Conservation (phyloP, 2,888 invertebrate genomes). For the Ceramica pisi region DNA sequence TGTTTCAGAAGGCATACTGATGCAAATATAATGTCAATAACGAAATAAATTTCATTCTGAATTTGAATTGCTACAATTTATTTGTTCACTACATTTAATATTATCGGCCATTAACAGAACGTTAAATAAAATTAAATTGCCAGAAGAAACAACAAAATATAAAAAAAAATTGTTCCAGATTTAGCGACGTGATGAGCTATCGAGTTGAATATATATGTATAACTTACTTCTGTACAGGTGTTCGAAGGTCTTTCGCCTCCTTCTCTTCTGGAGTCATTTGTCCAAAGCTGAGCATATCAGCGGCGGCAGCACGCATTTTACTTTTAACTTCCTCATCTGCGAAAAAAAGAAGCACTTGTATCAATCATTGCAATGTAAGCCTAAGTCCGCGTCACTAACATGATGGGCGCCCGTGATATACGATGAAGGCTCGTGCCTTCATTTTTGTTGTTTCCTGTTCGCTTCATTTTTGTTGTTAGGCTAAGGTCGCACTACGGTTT, state of each 20-base stretch:
- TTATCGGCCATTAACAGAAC: neutral
- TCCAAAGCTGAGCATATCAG: constrained; percentile 81
- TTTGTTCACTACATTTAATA: neutral
- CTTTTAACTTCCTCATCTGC: constrained; percentile 82
- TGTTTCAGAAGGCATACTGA: neutral
- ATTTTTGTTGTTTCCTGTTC: no score
- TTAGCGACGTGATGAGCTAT: no score
- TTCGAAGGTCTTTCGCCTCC: constrained; percentile 72
- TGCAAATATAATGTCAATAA: neutral
- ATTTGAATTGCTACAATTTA: neutral
- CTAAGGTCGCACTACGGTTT: no score
- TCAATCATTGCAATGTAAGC: neutral
- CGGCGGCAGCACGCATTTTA: constrained; percentile 82
- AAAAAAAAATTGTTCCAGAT: no score
- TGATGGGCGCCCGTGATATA: no score
- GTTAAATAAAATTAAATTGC: neutral
- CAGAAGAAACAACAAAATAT: neutral
- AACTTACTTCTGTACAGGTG: constrained; percentile 81
- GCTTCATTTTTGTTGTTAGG: no score
- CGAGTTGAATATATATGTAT: neutral
- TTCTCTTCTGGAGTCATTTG: constrained; percentile 74
- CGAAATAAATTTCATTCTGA: no score
- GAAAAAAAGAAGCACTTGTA: constrained; percentile 42
- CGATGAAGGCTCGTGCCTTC: no score
- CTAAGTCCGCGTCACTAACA: no score